Percentiles rank a stretch among this genome's conserved stretches.
Evolutionary conservation across 2,797 vertebrate genomes (phyloP).

Genomic region (Podarcis siculus): DNA sequence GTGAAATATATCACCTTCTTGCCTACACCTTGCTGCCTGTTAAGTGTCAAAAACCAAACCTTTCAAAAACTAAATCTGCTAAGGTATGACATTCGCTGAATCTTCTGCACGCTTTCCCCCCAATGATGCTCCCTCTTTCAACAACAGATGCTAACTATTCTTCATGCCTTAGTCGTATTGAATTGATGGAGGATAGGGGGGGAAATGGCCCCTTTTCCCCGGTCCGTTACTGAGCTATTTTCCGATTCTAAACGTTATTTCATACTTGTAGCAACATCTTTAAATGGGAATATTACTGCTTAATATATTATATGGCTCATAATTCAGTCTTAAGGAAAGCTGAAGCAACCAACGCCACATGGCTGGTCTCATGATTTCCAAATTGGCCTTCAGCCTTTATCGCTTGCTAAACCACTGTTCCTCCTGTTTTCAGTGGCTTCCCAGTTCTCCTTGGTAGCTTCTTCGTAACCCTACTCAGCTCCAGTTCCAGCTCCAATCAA

Average conservation of each 20-base stretch:
- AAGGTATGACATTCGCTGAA: slow-evolving; percentile 5
- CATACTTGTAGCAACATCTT: not conserved
- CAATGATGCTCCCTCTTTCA: not conserved
- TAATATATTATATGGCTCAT: not conserved
- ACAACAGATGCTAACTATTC: not conserved
- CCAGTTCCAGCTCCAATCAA: not conserved
- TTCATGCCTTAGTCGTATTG: not conserved
- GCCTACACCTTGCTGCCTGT: not conserved
- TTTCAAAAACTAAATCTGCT: not conserved
- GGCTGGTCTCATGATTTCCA: not conserved
- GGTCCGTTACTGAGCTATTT: not conserved
- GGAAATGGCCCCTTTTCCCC: not conserved
- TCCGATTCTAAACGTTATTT: not conserved
- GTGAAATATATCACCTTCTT: not conserved
- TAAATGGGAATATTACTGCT: not conserved
- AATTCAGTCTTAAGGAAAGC: not conserved
- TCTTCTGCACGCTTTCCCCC: not conserved
- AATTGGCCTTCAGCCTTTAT: not conserved
- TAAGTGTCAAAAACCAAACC: not conserved
- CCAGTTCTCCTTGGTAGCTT: not conserved
- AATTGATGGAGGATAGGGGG: not conserved
- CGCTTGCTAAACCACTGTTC: not conserved
- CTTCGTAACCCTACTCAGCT: not conserved
- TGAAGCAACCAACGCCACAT: not conserved
- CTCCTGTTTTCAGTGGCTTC: not conserved